Evolutionary conservation across 2,888 invertebrate genomes (phyloP), one percentile per base, ranked within the genome.

Genomic region (Raillietiella orientalis): DNA sequence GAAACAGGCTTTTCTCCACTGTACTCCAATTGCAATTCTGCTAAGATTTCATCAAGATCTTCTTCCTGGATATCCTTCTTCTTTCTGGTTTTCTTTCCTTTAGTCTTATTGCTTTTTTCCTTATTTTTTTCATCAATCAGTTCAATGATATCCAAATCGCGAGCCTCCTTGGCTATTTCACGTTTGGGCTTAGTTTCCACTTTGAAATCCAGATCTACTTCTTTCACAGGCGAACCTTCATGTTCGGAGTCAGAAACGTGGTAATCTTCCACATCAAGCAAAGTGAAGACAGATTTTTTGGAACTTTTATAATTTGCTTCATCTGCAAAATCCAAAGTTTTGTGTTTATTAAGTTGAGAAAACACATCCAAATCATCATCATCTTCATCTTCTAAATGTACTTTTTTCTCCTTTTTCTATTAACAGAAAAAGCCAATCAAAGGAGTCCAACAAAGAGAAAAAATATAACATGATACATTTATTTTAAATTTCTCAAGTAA

Each of bases 21-120:
- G 47, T 71, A 67, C 50, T 74, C 74, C 50, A 69, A 53, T 46
- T 67, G 65, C 32, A 75, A 48, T 47, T 75, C 72, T 8, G 72
- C 74, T 32, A 75, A 47, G 31, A 70, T 65, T 46, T 69, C 69
- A 38, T 75, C 74, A 31, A 75, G 49, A 42, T 74, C 74, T 29
- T 59, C 59, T 32, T 70, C 69, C 43, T 66, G 66, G 39, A 67
- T 67, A 28, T 66, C 66, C 37, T 64, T 60, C 23, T 39, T 38
- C 23, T 37, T 35, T 23, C 31, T 33, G 34, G 61, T 62, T 49
- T 65, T 70, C 39, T 33, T 32, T 12, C 28, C 28, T 16, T 34
- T 33, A 16, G 30, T 34, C 12, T 16, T 23, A 8, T 27, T 31
- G 16, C 34, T 32, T 28, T 32, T 33, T 8, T 36, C 34, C 21